These are phyloP conservation scores for Cotesia congregata DNA, from an alignment of 2,888 invertebrate species.

Conservation along the genomic window DNA sequence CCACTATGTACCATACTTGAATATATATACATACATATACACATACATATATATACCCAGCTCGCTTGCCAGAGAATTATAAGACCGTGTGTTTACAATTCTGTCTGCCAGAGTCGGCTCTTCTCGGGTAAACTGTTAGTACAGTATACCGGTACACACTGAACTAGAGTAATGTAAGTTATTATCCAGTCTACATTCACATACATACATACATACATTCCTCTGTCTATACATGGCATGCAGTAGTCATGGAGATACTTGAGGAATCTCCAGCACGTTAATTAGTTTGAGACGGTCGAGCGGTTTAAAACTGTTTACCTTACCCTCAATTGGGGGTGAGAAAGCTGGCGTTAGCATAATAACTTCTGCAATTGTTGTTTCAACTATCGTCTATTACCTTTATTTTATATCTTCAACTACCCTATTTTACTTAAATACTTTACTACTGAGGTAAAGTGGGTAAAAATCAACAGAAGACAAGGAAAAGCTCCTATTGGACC, in stretches of 20 bases:
- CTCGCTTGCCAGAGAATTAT: conserved; percentile 6
- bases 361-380: conserved; percentile 61
- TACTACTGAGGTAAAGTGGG: neutral
- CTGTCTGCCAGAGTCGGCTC: neutral
- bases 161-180: neutral
- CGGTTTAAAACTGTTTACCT: conserved; percentile 63
- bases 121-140: neutral
- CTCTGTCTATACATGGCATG: neutral
- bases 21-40: conserved; percentile 8
- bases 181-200: neutral
- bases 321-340: conserved; percentile 50
- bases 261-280: conserved; percentile 55
- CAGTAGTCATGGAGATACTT: conserved; percentile 33
- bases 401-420: conserved; percentile 11
- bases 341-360: conserved; percentile 40
- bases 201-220: neutral
- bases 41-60: neutral
- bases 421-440: neutral
- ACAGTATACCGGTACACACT: neutral
- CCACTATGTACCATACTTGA: conserved; percentile 16
- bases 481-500: too few relatives aligned
- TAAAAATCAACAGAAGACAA: too few relatives aligned
- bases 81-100: neutral
- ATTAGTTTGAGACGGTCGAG: conserved; percentile 63
- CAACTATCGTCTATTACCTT: conserved; percentile 42